Percentiles rank a stretch among this genome's conserved stretches.
Conservation (phyloP, 2,797 vertebrate genomes). For the Ibycter americanus region DNA sequence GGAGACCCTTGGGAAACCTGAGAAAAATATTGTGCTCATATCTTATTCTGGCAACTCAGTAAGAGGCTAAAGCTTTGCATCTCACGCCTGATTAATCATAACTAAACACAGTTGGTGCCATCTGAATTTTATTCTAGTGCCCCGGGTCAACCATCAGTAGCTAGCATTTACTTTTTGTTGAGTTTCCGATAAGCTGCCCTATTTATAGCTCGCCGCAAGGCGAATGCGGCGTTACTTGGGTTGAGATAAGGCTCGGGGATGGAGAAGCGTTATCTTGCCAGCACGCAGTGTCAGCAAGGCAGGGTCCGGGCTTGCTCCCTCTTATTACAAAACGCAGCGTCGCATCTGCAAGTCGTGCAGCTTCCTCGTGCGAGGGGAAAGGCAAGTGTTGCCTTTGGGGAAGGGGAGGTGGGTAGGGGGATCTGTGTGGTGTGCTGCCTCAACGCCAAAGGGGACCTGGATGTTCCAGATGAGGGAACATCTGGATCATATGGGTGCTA, state of each 20-base stretch:
- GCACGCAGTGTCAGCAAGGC: fast-evolving
- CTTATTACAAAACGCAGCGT: fast-evolving
- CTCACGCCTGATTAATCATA: not conserved
- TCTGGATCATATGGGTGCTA: fast-evolving
- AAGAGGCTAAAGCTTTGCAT: not conserved
- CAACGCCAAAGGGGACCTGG: not conserved
- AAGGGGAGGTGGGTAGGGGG: not conserved
- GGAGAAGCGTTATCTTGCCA: not conserved
- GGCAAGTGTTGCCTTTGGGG: not conserved
- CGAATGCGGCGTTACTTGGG: not conserved
- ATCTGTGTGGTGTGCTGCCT: fast-evolving
- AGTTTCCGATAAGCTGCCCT: not conserved
- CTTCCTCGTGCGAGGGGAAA: not conserved
- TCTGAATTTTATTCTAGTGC: not conserved
- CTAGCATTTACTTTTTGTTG: not conserved
- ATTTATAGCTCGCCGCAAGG: not conserved
- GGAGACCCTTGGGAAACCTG: not conserved
- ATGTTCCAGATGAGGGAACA: not conserved
- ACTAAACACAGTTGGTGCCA: not conserved
- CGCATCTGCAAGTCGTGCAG: no score
- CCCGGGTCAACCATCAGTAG: fast-evolving
- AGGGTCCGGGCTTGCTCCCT: not conserved
- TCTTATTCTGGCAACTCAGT: not conserved
- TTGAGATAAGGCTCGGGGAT: not conserved
- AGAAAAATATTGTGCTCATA: not conserved